phyloP scores from a whole-genome alignment of 1,140 invertebrate species.

The Octopus sinensis region DNA sequence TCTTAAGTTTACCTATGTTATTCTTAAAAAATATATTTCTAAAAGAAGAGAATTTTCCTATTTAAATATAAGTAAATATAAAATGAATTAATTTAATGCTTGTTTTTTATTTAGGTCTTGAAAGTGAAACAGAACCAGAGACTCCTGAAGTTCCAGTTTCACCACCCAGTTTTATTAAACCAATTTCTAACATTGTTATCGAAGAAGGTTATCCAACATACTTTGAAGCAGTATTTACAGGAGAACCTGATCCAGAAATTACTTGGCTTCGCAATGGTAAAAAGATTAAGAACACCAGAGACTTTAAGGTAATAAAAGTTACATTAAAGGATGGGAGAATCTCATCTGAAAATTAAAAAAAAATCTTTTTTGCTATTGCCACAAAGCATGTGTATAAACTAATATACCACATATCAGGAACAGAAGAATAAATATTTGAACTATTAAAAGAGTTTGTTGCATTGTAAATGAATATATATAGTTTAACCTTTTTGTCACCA shows the following conservation, averaged over 20 bases:
- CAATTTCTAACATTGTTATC: constrained; percentile 51
- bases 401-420: too few species aligned
- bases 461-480: too few species aligned
- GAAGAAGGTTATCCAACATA: constrained; percentile 69
- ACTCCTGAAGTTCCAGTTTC: constrained; percentile 72
- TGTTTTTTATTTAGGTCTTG: constrained; percentile 64
- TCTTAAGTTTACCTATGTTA: too few species aligned
- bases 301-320: constrained; percentile 43
- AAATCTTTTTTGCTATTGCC: too few species aligned
- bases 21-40: too few species aligned
- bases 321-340: neutral
- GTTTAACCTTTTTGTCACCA: too few species aligned
- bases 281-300: constrained; percentile 43
- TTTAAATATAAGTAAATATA: too few species aligned
- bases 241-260: constrained; percentile 91
- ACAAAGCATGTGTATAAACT: too few species aligned
- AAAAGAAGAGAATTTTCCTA: too few species aligned
- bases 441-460: too few species aligned
- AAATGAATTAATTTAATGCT: constrained; percentile 65
- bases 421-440: too few species aligned
- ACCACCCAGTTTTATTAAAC: constrained; percentile 88
- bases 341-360: too few species aligned
- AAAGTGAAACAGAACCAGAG: constrained; percentile 82
- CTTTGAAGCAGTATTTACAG: constrained; percentile 91
- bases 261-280: constrained; percentile 95